Percentiles rank a stretch among this genome's conserved stretches.
Evolutionary conservation across 2,888 invertebrate genomes (phyloP).

Genomic region (Drosophila melanosoma): DNA sequence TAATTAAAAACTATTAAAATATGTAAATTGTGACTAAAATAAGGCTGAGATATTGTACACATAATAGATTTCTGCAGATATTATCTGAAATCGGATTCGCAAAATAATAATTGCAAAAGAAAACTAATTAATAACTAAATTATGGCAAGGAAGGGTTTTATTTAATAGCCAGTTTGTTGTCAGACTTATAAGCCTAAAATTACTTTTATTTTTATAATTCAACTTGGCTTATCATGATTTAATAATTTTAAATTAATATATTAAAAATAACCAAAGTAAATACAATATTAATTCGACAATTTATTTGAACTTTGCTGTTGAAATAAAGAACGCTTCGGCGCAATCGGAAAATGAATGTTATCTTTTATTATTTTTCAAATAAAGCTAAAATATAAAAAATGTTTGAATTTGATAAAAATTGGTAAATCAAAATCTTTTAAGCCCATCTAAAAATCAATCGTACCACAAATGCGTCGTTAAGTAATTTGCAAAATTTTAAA

Average conservation of each 20-base stretch:
- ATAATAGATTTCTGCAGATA: not conserved
- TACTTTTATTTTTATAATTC: no score
- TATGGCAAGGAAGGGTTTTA: not conserved
- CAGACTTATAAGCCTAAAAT: not conserved
- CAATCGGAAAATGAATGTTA: not conserved
- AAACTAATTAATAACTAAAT: not conserved
- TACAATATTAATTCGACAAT: not conserved
- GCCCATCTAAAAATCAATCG: not conserved
- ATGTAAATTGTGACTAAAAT: not conserved
- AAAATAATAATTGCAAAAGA: not conserved
- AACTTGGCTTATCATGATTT: not conserved
- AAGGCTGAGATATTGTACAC: not conserved
- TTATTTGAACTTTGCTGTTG: not conserved
- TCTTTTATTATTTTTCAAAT: not conserved
- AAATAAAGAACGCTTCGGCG: not conserved
- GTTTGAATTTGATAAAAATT: not conserved
- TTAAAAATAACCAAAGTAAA: not conserved
- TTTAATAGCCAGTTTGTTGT: not conserved
- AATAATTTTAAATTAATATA: not conserved
- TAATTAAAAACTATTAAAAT: not conserved
- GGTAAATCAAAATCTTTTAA: not conserved
- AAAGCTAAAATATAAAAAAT: not conserved
- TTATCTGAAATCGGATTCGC: not conserved
- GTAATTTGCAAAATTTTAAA: constrained; percentile 32
- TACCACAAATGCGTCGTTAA: constrained; percentile 16